Evolutionary conservation across 2,888 invertebrate genomes (phyloP), one percentile per base, ranked within the genome.

Genomic region (Lysandra bellargus): DNA sequence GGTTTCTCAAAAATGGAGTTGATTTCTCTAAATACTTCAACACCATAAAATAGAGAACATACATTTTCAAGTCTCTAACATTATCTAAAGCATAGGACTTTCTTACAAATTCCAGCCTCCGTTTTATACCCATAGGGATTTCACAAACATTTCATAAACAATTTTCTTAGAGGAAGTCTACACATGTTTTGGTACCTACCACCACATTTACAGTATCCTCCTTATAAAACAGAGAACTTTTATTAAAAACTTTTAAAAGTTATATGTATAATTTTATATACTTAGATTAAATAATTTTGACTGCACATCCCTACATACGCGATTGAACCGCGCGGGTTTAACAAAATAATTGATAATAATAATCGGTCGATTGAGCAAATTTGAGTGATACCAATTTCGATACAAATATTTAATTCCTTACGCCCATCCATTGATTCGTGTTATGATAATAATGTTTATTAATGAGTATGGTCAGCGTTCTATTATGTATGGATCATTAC

Each of bases 351-450:
- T 33, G 33, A 33, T 37, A 37, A 37, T 61, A 61, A 61, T 69
- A 69, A 69, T 69, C 69, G 69, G 69, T 69, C 37, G 33, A 69
- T 69, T 69, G 69, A 69, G 14, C 69, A 69, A 69, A 69, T 69
- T 69, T 69, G 69, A 69, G 33, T 37, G 69, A 69, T 69, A 69
- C 69, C 69, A 69, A 69, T 69, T 69, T 69, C 69, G 33, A 37
- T 33, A 37, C 69, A 69, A 69, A 69, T 69, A 69, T 69, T 69
- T 69, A 69, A 69, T 69, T 69, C 37, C 17, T 69, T 69, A 33
- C 69, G 14, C 69, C 33, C 6, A 14, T 69, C 33, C 69, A 69
- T 69, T 69, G 69, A 69, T 37, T 69, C 69, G 14, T 69, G 69
- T 33, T 37, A 69, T 69, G 33, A 69, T 69, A 69, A 37, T 69